Evolutionary conservation across 1,140 invertebrate genomes (phyloP), one percentile per base, ranked within the genome.

Genomic region (Orchestia grillus): DNA sequence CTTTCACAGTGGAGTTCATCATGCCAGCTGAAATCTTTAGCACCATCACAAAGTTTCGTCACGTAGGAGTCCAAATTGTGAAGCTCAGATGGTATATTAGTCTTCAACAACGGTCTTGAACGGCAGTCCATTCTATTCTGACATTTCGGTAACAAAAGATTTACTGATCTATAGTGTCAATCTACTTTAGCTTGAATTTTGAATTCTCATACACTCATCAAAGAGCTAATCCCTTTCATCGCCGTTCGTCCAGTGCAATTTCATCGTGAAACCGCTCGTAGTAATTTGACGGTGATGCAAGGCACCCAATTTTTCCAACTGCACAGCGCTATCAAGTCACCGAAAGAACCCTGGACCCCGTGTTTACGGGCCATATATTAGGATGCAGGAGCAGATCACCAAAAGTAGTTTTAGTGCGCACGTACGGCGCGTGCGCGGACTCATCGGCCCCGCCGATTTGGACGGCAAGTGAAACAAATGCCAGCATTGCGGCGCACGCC

Each of bases 381-480:
- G 62, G 62, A 77, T 77, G 62, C 62, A 19, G n/a, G n/a, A n/a
- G 62, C 62, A 77, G 62, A 77, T 77, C 62, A 77, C 62, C 62
- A 36, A 28, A 28, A 77, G 62, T 77, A 19, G 62, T 36, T 77
- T 36, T 19, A 77, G 62, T 77, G 62, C 28, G 28, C 62, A 77
- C 11, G 62, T 77, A 77, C 36, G 62, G 92, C 92, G 92, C 92
- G 92, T 94, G 92, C 92, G 43, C 44, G 11, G 40, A 41, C 88
- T 45, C 92, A 94, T 94, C 92, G 44, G 92, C 11, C 15, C 40
- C 92, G 92, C 36, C 40, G 92, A 94, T 94, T 94, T 94, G 6
- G 44, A 44, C 44, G 43, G 92, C 23, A 47, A 94, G 92, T 94
- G 92, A 94, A 94, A 94, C 92, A 94, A 94, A 94, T 94, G 92